phyloP scores from a whole-genome alignment of 2,888 invertebrate genomes.

The Fragum whitleyi region DNA sequence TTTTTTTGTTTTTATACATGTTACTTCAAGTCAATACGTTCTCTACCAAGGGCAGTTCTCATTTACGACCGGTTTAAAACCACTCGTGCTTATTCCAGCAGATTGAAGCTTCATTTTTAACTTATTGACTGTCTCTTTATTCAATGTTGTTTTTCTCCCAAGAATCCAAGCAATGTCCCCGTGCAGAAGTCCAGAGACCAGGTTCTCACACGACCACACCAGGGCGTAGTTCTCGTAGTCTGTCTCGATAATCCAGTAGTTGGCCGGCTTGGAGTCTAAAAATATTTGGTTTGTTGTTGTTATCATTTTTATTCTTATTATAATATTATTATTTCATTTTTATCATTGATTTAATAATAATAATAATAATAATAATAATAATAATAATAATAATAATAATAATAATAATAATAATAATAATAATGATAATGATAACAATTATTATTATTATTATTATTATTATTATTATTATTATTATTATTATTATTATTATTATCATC shows the following conservation, averaged over 20 bases:
- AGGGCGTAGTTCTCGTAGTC: slow-evolving; percentile 61
- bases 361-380: no score
- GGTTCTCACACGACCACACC: slow-evolving; percentile 57
- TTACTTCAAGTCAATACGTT: no score
- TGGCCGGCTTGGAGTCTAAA: slow-evolving; percentile 44
- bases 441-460: no score
- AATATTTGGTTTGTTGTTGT: no score
- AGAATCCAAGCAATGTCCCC: slow-evolving; percentile 58
- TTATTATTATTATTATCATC: no score
- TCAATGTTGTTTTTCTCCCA: slow-evolving; percentile 41
- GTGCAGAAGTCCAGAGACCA: slow-evolving; percentile 30
- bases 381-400: no score
- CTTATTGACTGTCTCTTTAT: slow-evolving; percentile 4
- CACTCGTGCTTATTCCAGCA: slow-evolving; percentile 30
- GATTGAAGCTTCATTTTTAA: slow-evolving; percentile 37
- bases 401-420: no score
- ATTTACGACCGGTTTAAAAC: slow-evolving; percentile 39
- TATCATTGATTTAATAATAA: no score
- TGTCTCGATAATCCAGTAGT: slow-evolving; percentile 64
- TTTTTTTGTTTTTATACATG: no score
- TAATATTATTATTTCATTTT: neutral
- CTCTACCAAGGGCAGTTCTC: slow-evolving; percentile 39
- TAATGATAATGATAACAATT: no score
- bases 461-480: no score
- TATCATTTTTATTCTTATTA: neutral